These are phyloP conservation scores for Drosophila sucinea DNA, from an alignment of 1,140 invertebrate genomes.

Conservation along the genomic window DNA sequence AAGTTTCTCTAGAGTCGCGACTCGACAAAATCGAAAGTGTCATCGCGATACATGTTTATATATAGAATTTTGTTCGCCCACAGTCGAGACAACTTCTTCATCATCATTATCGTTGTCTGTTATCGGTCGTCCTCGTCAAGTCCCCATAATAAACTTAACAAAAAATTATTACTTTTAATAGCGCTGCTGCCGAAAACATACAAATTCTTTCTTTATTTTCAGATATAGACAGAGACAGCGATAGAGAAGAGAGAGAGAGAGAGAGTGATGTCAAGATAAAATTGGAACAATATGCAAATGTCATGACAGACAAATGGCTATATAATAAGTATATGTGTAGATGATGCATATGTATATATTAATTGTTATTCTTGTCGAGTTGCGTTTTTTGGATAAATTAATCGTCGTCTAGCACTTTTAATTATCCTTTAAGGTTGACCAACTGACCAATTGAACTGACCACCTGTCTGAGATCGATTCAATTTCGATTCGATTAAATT, in stretches of 20 bases:
- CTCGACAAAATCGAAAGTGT: constrained; percentile 38
- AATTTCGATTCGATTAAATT: not conserved
- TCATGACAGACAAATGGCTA: constrained; percentile 51
- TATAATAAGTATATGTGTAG: constrained; percentile 20
- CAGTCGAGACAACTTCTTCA: not conserved
- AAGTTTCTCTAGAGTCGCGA: constrained; percentile 2
- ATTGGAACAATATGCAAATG: constrained; percentile 74
- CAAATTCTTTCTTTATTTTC: constrained; percentile 29
- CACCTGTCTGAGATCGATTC: not conserved
- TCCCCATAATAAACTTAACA: constrained; percentile 61
- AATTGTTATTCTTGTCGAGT: constrained; percentile 14
- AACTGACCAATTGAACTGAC: not conserved
- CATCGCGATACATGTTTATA: not conserved
- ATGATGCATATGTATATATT: constrained; percentile 6
- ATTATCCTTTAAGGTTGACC: constrained; percentile 28
- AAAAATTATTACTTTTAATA: constrained; percentile 72
- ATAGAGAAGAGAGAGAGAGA: constrained; percentile 17
- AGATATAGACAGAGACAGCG: no score
- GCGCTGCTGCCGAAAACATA: constrained; percentile 51
- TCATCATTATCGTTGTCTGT: constrained; percentile 6
- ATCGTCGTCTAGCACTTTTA: constrained; percentile 43
- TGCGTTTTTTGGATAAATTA: constrained; percentile 11
- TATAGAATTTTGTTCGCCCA: constrained; percentile 2
- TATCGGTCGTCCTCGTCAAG: constrained; percentile 4
- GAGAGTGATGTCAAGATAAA: constrained; percentile 59